phyloP scores from a whole-genome alignment of 1,140 invertebrate genomes.

The Brachystomella parvula region DNA sequence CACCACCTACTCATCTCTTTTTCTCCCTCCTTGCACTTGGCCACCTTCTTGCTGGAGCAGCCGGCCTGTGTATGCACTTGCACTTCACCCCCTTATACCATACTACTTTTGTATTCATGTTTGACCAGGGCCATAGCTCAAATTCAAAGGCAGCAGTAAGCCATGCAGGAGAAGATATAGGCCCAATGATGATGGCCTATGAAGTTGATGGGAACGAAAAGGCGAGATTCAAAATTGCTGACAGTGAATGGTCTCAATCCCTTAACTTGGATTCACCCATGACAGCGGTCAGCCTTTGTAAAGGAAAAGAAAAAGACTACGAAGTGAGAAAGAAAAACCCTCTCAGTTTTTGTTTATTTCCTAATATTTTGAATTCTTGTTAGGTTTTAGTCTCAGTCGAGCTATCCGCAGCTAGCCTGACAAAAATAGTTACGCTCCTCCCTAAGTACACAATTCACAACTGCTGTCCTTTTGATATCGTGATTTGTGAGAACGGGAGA shows the following conservation, averaged over 20 bases:
- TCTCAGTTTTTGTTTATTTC: neutral
- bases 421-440: neutral
- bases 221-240: neutral
- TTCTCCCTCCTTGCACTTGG: neutral
- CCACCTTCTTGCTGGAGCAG: neutral
- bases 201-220: neutral
- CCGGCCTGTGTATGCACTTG: too few species aligned
- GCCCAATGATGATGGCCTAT: neutral
- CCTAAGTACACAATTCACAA: conserved; percentile 5
- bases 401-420: neutral
- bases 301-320: conserved; percentile 9
- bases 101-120: neutral
- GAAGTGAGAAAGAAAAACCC: neutral
- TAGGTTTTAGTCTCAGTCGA: neutral
- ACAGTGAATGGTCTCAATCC: neutral
- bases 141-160: neutral
- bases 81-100: too few species aligned
- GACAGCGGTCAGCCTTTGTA: neutral
- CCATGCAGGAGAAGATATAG: neutral
- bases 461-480: neutral
- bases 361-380: neutral
- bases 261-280: neutral
- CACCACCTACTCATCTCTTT: neutral
- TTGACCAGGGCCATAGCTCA: neutral
- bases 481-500: neutral